Percentiles rank a stretch among this genome's conserved stretches.
phyloP scores from a whole-genome alignment of 2,888 invertebrate genomes.

The Diachrysia chrysitis region DNA sequence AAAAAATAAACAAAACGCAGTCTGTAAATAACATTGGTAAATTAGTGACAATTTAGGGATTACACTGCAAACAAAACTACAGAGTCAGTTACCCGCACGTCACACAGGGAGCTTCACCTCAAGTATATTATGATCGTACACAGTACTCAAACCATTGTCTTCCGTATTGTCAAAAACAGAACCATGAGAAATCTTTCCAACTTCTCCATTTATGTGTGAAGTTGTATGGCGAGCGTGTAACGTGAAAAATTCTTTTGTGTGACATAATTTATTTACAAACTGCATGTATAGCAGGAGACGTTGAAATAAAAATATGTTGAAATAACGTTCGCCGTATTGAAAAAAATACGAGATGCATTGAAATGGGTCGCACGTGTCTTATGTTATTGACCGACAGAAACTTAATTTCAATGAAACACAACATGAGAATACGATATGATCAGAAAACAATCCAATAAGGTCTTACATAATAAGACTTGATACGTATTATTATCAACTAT shows the following conservation, averaged over 20 bases:
- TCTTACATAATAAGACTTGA: constrained; percentile 28
- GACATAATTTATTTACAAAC: constrained; percentile 55
- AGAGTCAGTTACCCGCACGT: not conserved
- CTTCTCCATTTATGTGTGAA: not conserved
- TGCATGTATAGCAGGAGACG: constrained; percentile 48
- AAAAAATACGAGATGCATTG: constrained; percentile 47
- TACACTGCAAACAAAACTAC: constrained; percentile 15
- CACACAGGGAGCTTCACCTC: not conserved
- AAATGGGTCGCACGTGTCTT: constrained; percentile 48
- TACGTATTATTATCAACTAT: constrained; percentile 24
- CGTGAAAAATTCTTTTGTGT: constrained; percentile 28
- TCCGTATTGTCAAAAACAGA: not conserved
- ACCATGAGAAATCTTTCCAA: not conserved
- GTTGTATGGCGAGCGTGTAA: constrained; percentile 22
- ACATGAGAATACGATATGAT: not conserved
- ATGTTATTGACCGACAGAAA: constrained; percentile 20
- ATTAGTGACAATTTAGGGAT: constrained; percentile 28
- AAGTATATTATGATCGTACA: not conserved
- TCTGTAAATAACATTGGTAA: constrained; percentile 50
- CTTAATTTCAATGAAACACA: constrained; percentile 7
- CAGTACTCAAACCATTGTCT: not conserved
- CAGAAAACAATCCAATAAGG: constrained; percentile 12
- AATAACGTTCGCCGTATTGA: constrained; percentile 9
- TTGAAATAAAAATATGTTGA: constrained; percentile 43
- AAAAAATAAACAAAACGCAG: constrained; percentile 42